Evolutionary conservation across 35 echinoderm and acorn worm species (phyloP), one percentile per base, ranked within the genome.

Genomic region (Apostichopus parvimensis): DNA sequence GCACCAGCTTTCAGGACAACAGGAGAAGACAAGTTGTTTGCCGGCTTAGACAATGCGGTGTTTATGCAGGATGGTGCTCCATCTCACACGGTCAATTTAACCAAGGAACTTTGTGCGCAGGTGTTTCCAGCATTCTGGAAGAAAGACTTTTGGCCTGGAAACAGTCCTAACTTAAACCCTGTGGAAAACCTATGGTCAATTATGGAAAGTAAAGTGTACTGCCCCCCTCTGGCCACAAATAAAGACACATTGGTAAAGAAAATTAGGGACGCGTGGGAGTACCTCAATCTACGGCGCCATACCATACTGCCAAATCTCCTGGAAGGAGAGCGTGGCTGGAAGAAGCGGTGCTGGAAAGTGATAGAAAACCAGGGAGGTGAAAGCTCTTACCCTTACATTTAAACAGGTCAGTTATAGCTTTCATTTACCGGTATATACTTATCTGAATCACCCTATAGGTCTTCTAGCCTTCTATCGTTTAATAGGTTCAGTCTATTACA

Each of bases 151-250:
- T 86, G 80, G 91, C 65, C 91, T 57, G 92, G 86, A 22, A 93
- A 90, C 23, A 93, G 92, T 56, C 14, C 77, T 54, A 76, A 93
- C 56, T 21, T 93, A 25, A 93, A 93, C 76, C 92, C 92, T 14
- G 78, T 93, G 11, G 92, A 93, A 76, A 88, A 90, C 26, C 6
- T 90, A 62, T 93, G 70, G 92, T 93, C 84, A 56, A 93, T 79
- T 11, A 93, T 93, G 86, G 76, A 90, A 59, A n/a, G 60, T 8
- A 93, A 61, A 66, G 92, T 88, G 20, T 93, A 93, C 21, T 90
- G 86, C 28, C 92, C 85, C 79, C 86, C 84, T 25, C 14, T 93
- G 61, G 92, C 92, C 11, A 93, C 86, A 9, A 93, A 93, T 78
- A 88, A 93, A 26, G 65, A 34, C 25, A 78, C 75, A 21, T 90